Evolutionary conservation across 1,140 invertebrate species (phyloP).

Genomic region (Trissolcus basalis): DNA sequence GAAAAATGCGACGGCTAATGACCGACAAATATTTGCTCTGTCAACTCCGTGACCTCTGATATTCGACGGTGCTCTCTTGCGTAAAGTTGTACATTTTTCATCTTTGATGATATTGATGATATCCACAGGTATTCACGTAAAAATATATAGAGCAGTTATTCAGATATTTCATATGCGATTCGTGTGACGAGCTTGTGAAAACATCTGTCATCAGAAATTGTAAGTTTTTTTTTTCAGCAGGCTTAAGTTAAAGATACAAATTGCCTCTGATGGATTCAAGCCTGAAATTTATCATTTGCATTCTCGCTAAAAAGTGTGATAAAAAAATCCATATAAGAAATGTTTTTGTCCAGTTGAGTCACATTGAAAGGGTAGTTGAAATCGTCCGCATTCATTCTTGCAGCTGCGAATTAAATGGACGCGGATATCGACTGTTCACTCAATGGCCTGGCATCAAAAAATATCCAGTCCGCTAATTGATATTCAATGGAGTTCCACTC

Average conservation of each 20-base stretch:
- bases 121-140: slow-evolving; percentile 9
- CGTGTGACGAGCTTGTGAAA: slow-evolving; percentile 1
- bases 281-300: too few relatives aligned
- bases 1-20: slow-evolving; percentile 50
- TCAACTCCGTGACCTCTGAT: slow-evolving; percentile 42
- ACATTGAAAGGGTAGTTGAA: too few relatives aligned
- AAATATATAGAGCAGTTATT: slow-evolving; percentile 8
- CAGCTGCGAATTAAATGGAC: too few relatives aligned
- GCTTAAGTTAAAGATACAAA: too few relatives aligned
- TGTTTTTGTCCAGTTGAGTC: too few relatives aligned
- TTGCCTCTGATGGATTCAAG: too few relatives aligned
- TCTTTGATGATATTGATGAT: slow-evolving; percentile 46
- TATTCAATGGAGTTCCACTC: background rate
- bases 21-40: slow-evolving; percentile 56
- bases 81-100: slow-evolving; percentile 50
- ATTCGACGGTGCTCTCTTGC: slow-evolving; percentile 43
- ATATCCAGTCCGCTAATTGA: background rate
- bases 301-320: too few relatives aligned
- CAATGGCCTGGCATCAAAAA: background rate
- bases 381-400: too few relatives aligned
- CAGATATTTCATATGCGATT: slow-evolving; percentile 29
- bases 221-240: too few relatives aligned
- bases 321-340: background rate
- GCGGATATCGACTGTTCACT: background rate
- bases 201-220: slow-evolving; percentile 24